Conservation (phyloP, 2,888 invertebrate species). For the Drosophila colorata region DNA sequence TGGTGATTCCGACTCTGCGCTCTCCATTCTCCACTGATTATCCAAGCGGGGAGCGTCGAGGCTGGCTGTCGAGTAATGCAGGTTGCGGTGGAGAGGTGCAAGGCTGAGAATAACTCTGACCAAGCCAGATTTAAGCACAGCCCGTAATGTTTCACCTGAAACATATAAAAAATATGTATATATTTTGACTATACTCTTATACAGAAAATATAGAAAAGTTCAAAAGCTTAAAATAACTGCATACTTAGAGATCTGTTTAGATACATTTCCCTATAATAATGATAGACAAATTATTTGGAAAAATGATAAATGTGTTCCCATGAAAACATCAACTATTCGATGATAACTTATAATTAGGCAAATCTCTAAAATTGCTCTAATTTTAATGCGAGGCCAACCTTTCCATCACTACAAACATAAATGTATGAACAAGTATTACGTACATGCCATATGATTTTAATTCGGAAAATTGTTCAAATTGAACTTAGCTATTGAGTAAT, state of each 20-base stretch:
- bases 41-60: background rate
- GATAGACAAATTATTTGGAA: no score
- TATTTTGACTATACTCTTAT: background rate
- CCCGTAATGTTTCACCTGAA: constrained; percentile 12
- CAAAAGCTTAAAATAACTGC: no score
- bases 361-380: no score
- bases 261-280: background rate
- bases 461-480: no score
- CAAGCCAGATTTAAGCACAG: constrained; percentile 22
- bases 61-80: constrained; percentile 16
- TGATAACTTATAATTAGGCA: background rate
- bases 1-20: constrained; percentile 45
- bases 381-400: no score
- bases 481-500: no score
- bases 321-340: background rate
- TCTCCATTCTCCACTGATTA: constrained; percentile 37
- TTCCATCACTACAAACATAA: no score
- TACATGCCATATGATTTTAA: no score
- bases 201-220: no score
- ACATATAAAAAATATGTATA: background rate
- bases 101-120: constrained; percentile 9
- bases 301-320: background rate
- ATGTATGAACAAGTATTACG: no score
- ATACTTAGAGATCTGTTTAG: background rate
- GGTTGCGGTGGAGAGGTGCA: constrained; percentile 2